These are phyloP conservation scores for Siphonodentalium dalli DNA, from an alignment of 2,888 invertebrate species.

Conservation along the genomic window DNA sequence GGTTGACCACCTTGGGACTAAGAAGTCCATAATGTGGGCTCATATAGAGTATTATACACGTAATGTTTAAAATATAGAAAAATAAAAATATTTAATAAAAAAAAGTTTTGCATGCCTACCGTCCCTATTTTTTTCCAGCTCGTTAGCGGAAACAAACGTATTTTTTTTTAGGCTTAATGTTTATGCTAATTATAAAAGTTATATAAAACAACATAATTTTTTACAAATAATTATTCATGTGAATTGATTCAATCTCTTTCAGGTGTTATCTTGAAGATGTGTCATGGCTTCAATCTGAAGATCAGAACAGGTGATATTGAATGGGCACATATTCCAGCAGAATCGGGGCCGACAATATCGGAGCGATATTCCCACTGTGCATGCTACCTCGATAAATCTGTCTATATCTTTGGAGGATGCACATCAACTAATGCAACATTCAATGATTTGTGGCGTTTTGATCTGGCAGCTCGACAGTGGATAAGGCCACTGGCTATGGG, in stretches of 20 bases:
- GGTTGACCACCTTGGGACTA: too few relatives aligned
- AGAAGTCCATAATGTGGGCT: too few relatives aligned
- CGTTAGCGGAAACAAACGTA: too few relatives aligned
- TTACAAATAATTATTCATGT: neutral
- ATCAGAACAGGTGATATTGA: slow-evolving; percentile 63
- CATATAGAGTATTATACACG: too few relatives aligned
- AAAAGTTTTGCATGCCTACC: too few relatives aligned
- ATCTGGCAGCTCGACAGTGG: slow-evolving; percentile 86
- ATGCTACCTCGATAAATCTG: slow-evolving; percentile 67
- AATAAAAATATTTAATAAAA: too few relatives aligned
- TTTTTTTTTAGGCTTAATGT: too few relatives aligned
- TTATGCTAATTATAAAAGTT: too few relatives aligned
- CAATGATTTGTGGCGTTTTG: slow-evolving; percentile 94
- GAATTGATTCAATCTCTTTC: slow-evolving; percentile 52
- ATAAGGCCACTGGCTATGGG: slow-evolving; percentile 67
- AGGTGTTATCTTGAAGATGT: slow-evolving; percentile 82
- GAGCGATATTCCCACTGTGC: slow-evolving; percentile 93
- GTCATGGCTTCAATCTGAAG: slow-evolving; percentile 78
- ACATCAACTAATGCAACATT: slow-evolving; percentile 93
- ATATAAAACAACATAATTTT: too few relatives aligned
- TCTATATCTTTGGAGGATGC: slow-evolving; percentile 97
- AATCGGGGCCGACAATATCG: slow-evolving; percentile 77
- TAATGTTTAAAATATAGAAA: too few relatives aligned
- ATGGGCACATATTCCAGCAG: slow-evolving; percentile 42
- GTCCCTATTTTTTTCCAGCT: too few relatives aligned